These are phyloP conservation scores for Andrena bicolor DNA, from an alignment of 2,888 invertebrate genomes.

Conservation along the genomic window DNA sequence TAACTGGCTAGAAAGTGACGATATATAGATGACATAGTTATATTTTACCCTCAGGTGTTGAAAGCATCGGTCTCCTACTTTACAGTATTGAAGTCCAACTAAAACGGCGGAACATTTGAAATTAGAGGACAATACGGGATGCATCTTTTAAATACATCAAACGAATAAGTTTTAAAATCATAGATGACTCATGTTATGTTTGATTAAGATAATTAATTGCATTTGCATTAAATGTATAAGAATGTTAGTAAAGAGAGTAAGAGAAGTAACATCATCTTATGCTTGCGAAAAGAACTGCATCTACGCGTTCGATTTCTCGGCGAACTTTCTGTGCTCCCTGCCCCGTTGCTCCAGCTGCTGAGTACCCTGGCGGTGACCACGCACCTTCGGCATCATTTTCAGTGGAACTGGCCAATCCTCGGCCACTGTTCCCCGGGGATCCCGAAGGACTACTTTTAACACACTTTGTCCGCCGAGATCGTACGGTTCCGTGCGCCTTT, in stretches of 20 bases:
- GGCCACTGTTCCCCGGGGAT: constrained; percentile 41
- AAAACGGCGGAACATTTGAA: not conserved
- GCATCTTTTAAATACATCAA: too few relatives aligned
- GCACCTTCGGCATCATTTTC: constrained; percentile 80
- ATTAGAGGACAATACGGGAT: too few relatives aligned
- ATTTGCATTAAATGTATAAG: too few relatives aligned
- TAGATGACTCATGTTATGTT: too few relatives aligned
- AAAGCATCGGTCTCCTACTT: too few relatives aligned
- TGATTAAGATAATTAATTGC: too few relatives aligned
- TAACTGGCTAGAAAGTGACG: not conserved
- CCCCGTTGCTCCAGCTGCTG: constrained; percentile 81
- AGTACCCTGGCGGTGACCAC: constrained; percentile 80
- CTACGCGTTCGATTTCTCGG: constrained; percentile 96
- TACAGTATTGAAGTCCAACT: constrained; percentile 14
- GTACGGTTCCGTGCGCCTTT: constrained; percentile 27
- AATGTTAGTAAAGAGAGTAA: too few relatives aligned
- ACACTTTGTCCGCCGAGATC: constrained; percentile 46
- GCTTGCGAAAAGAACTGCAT: too few relatives aligned
- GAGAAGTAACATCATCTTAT: too few relatives aligned
- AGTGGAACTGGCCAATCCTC: constrained; percentile 78
- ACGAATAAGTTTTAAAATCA: not conserved
- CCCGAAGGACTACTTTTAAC: constrained; percentile 60
- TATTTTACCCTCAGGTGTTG: not conserved
- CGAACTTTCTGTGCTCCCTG: constrained; percentile 91
- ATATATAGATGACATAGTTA: not conserved